A percentile compares a stretch with the other conserved stretches of the same genome.
phyloP scores from a whole-genome alignment of 2,888 invertebrate species.

The Teleogryllus oceanicus region DNA sequence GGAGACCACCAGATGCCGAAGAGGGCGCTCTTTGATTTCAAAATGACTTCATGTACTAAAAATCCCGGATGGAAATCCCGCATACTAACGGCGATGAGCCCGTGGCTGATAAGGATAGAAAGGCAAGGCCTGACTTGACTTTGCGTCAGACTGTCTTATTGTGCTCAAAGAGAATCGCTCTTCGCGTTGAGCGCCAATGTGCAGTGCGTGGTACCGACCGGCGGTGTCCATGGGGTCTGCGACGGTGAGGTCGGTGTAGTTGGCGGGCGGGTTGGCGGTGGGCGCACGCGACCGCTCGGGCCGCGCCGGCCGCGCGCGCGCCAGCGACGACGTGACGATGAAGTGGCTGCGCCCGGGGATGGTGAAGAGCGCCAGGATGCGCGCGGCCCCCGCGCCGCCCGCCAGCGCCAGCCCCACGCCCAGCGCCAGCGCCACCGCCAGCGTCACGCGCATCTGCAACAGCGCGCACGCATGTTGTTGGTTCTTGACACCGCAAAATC shows the following conservation, averaged over 20 bases:
- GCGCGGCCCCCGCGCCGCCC: neutral
- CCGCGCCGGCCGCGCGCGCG: neutral
- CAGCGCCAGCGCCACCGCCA: neutral
- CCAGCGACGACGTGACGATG: neutral
- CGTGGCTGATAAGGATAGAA: too few species aligned
- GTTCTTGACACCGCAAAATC: too few species aligned
- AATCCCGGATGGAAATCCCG: too few species aligned
- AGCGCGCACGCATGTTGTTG: neutral
- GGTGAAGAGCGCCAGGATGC: neutral
- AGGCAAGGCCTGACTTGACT: too few species aligned
- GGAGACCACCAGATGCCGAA: too few species aligned
- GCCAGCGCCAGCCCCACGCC: neutral
- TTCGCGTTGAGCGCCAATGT: too few species aligned
- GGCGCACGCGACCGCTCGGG: neutral
- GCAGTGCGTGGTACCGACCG: too few species aligned
- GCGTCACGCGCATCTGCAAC: neutral
- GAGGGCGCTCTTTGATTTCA: too few species aligned
- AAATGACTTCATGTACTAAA: too few species aligned
- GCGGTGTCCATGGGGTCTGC: neutral
- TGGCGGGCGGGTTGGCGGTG: neutral
- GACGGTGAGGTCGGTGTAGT: neutral
- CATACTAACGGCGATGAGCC: too few species aligned
- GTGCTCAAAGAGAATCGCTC: too few species aligned
- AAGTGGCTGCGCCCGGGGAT: neutral
- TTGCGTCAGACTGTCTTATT: too few species aligned